Base-by-base conservation (phyloP, 2,888 invertebrate species). In the Hydrotaea cyrtoneurina region DNA sequence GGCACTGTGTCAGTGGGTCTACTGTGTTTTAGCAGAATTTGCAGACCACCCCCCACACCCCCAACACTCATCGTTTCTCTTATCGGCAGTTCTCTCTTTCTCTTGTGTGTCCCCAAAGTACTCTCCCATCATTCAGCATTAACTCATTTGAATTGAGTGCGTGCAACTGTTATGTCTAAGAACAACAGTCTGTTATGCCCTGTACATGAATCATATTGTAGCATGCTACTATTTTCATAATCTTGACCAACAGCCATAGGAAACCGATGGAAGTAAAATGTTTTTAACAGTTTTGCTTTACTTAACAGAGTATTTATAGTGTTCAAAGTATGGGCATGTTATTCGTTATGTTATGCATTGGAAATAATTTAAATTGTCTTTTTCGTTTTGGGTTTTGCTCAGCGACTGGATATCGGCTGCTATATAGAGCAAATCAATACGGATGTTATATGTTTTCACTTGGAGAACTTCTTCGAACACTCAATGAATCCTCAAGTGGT, bases 1-100 rank as follows among this genome's bases (percentile, higher is more conserved):
- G 26, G 36, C 57, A 81, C n/a, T 84, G 72, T 80, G 78, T 73
- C 78, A 81, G 53, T 80, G 55, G 80, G 73, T 72, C 26, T n/a
- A n/a, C n/a, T 74, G 78, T 80, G n/a, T 31, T 31, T 21, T 19
- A 17, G 2, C 13, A 66, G 66, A 13, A 19, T n/a, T 66, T 66
- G 43, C 43, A 69, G 31, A 21, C 36, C 19, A n/a, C n/a, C n/a
- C n/a, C n/a, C n/a, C n/a, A n/a, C n/a, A n/a, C n/a, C n/a, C n/a
- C 80, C 76, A 75, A 50, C 21, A 0, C 13, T 23, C 11, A 0
- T n/a, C 39, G 10, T 72, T 26, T 4, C 19, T 73, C 57, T 31
- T 2, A 31, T n/a, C 3, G 31, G 31, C 31, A 31, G 39, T n/a
- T 11, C 3, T 17, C 2, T 2, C 19, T 64, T 59, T 76, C 69